phyloP scores from a whole-genome alignment of 2,888 invertebrate genomes.

The Leucophenga maculata region DNA sequence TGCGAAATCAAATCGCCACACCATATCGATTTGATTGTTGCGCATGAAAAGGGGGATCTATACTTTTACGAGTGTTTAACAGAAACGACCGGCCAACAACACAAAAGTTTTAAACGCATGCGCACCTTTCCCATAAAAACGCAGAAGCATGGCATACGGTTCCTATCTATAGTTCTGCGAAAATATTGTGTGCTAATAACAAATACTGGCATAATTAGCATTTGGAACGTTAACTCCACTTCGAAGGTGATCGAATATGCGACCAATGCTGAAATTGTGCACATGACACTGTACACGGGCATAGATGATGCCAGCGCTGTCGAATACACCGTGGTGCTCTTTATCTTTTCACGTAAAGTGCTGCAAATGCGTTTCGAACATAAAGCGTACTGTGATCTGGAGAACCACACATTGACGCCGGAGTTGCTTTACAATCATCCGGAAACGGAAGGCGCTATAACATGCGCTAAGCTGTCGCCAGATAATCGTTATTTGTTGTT shows the following conservation, averaged over 20 bases:
- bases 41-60: constrained; percentile 61
- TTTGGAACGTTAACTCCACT: constrained; percentile 51
- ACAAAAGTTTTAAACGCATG: neutral
- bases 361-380: constrained; percentile 49
- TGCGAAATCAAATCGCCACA: constrained; percentile 32
- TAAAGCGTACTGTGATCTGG: constrained; percentile 31
- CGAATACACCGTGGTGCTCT: constrained; percentile 40
- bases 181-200: constrained; percentile 63
- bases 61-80: constrained; percentile 58
- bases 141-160: constrained; percentile 43
- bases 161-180: constrained; percentile 57
- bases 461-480: constrained; percentile 63
- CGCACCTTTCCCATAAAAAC: neutral
- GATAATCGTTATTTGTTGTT: constrained; percentile 65
- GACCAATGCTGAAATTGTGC: neutral
- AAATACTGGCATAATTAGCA: constrained; percentile 48
- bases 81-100: constrained; percentile 48
- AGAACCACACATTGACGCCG: neutral
- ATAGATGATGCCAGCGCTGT: neutral
- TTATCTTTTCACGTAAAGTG: constrained; percentile 54
- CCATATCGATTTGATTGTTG: constrained; percentile 57
- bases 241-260: neutral
- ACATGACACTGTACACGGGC: neutral
- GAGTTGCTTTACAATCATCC: constrained; percentile 45
- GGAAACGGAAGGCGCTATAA: constrained; percentile 43